Evolutionary conservation across 2,888 invertebrate genomes (phyloP).

Genomic region (Eristalis arbustorum): DNA sequence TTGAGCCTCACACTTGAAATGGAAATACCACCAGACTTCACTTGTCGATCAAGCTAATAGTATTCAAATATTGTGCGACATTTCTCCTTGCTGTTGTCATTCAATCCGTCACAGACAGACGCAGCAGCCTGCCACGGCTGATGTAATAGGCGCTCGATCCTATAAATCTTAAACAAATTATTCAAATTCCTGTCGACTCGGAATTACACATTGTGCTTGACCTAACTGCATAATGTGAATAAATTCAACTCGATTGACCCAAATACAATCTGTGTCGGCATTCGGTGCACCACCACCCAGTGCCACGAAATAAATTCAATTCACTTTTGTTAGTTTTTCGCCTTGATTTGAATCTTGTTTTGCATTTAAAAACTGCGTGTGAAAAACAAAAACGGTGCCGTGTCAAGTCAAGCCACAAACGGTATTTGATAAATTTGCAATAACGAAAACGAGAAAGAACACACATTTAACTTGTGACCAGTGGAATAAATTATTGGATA

Average conservation of each 20-base stretch:
- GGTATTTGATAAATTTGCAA: not conserved
- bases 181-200: not conserved
- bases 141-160: not conserved
- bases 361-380: not conserved
- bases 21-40: not conserved
- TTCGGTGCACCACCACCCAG: not conserved
- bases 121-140: not conserved
- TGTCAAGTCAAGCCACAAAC: not conserved
- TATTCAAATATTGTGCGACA: not conserved
- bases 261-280: not conserved
- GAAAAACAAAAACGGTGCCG: not conserved
- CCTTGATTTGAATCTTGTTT: not conserved
- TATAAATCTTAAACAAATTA: slow-evolving; percentile 5
- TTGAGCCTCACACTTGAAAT: not conserved
- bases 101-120: not conserved
- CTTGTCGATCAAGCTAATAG: not conserved
- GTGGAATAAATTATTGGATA: not conserved
- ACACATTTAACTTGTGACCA: not conserved
- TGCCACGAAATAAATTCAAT: not conserved
- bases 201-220: not conserved
- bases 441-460: not conserved
- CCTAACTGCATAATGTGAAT: slow-evolving; percentile 17
- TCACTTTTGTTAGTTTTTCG: not conserved
- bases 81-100: not conserved
- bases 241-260: slow-evolving; percentile 4